Percentiles rank a stretch among this genome's conserved stretches.
Conservation (phyloP, 2,113 vertebrate species). For the Tupaia chinensis region DNA sequence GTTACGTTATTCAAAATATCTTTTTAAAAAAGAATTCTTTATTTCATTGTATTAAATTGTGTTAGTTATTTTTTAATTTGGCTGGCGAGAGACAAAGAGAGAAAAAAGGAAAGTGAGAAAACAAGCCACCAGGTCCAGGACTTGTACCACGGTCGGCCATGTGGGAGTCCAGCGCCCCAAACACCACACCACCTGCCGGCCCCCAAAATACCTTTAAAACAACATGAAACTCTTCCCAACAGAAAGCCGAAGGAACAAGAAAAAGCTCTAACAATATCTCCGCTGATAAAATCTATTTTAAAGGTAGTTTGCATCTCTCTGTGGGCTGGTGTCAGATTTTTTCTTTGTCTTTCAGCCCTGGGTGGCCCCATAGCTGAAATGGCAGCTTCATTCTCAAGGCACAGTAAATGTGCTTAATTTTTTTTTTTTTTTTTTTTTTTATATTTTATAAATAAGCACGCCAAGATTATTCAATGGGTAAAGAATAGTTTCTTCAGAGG, state of each 20-base stretch:
- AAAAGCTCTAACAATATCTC: conserved; percentile 65
- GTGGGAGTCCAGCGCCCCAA: too few species aligned
- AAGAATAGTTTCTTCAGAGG: neutral
- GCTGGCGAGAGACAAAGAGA: too few species aligned
- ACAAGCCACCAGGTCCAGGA: too few species aligned
- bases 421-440: too few species aligned
- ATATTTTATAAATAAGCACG: too few species aligned
- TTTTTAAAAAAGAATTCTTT: conserved; percentile 6
- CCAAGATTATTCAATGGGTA: neutral
- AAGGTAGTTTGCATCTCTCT: conserved; percentile 70
- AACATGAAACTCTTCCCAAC: conserved; percentile 82
- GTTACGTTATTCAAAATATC: conserved; percentile 75
- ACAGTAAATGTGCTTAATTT: neutral
- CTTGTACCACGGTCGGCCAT: too few species aligned
- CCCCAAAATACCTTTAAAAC: conserved; percentile 45
- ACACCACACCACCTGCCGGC: too few species aligned
- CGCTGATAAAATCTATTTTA: conserved; percentile 70
- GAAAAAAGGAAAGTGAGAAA: too few species aligned
- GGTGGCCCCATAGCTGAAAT: conserved; percentile 32
- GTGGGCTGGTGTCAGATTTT: conserved; percentile 65
- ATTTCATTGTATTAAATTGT: too few species aligned
- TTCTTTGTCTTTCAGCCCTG: conserved; percentile 66
- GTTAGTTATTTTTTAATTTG: too few species aligned
- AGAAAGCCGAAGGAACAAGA: conserved; percentile 59
- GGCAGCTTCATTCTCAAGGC: conserved; percentile 57